phyloP scores from a whole-genome alignment of 1,140 invertebrate genomes.

The Potamilus streckersoni region DNA sequence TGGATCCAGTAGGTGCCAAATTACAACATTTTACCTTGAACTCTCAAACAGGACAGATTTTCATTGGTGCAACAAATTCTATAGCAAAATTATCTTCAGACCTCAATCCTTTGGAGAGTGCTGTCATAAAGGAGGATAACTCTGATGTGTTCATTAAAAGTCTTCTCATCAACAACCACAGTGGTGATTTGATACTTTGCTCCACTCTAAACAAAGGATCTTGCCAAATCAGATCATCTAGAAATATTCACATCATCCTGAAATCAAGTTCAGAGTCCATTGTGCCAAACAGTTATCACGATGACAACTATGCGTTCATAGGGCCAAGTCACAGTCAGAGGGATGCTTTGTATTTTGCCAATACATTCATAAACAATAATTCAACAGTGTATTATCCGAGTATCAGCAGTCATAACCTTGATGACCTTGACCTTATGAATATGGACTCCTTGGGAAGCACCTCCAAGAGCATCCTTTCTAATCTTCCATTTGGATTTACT shows the following conservation, averaged over 20 bases:
- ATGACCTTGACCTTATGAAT: constrained; percentile 91
- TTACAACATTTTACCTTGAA: constrained; percentile 12
- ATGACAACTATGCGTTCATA: no score
- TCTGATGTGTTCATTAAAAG: not conserved
- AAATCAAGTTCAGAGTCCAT: constrained; percentile 10
- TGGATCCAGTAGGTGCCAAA: constrained; percentile 7
- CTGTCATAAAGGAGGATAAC: not conserved
- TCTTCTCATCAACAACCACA: constrained; percentile 22
- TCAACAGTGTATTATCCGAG: constrained; percentile 73
- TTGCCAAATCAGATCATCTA: constrained; percentile 9
- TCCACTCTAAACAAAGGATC: constrained; percentile 1
- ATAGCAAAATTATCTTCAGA: constrained; percentile 14
- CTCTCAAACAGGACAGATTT: constrained; percentile 1
- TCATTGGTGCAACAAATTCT: constrained; percentile 5
- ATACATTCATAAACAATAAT: no score
- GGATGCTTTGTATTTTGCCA: no score
- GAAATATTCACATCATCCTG: constrained; percentile 6
- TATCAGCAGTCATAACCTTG: constrained; percentile 88
- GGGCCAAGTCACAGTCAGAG: no score
- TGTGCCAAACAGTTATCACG: not conserved
- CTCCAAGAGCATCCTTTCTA: constrained; percentile 34
- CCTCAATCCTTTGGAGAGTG: not conserved
- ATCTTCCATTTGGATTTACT: constrained; percentile 33
- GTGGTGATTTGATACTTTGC: constrained; percentile 23
- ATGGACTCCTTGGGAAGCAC: constrained; percentile 72